Evolutionary conservation across 2,113 vertebrate species (phyloP).

Genomic region (Anoplopoma fimbria): DNA sequence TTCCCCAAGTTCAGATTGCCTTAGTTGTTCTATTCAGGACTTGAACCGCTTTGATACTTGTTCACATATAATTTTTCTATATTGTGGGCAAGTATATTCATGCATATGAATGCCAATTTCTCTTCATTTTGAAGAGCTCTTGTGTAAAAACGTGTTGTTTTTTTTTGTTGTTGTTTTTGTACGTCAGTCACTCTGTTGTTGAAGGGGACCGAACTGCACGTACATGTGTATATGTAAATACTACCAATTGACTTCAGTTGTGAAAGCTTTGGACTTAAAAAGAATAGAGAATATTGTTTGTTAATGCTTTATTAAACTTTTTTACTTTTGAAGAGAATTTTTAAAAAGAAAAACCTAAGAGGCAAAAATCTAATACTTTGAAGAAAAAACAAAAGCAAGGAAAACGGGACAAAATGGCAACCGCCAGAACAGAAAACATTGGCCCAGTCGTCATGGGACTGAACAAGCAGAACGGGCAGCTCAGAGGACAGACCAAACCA

Average conservation of each 20-base stretch:
- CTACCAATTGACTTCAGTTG: constrained; percentile 66
- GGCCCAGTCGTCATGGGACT: constrained; percentile 81
- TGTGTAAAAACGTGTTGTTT: constrained; percentile 68
- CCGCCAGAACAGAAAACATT: constrained; percentile 80
- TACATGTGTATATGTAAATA: constrained; percentile 84
- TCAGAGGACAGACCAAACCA: constrained; percentile 81
- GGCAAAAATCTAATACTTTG: constrained; percentile 58
- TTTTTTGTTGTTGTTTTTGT: constrained; percentile 58
- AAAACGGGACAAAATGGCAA: constrained; percentile 74
- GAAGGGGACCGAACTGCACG: constrained; percentile 77
- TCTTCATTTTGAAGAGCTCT: constrained; percentile 86
- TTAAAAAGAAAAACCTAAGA: constrained; percentile 70
- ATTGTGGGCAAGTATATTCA: constrained; percentile 81
- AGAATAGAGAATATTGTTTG: constrained; percentile 78
- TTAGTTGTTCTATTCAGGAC: constrained; percentile 85
- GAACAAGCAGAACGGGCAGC: constrained; percentile 85
- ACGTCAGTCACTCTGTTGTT: constrained; percentile 81
- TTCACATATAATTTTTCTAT: constrained; percentile 87
- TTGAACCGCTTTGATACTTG: constrained; percentile 78
- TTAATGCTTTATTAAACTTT: constrained; percentile 80
- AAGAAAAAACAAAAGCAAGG: constrained; percentile 20
- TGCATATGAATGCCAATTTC: constrained; percentile 83
- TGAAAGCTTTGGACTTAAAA: constrained; percentile 69
- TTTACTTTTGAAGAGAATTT: constrained; percentile 78
- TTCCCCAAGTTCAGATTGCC: constrained; percentile 79